Evolutionary conservation across 2,113 vertebrate genomes (phyloP).

Genomic region (Antechinus stuartii): DNA sequence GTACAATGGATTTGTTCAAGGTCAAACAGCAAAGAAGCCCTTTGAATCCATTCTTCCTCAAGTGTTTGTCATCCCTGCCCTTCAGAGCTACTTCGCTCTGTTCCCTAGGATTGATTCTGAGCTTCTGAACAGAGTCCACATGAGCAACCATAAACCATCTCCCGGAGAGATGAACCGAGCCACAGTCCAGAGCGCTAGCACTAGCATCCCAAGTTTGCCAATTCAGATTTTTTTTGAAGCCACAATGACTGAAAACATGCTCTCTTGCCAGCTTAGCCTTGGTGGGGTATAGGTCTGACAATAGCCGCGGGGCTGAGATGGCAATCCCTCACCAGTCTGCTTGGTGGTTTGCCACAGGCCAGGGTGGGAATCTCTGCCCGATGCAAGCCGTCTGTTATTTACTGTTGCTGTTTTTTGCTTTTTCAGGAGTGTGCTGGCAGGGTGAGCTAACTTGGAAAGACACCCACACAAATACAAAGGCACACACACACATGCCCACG

Average conservation of each 20-base stretch:
- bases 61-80: background rate
- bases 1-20: background rate
- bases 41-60: background rate
- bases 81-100: background rate
- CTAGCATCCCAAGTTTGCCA: background rate
- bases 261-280: background rate
- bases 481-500: no score
- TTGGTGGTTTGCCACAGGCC: background rate
- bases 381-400: background rate
- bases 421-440: background rate
- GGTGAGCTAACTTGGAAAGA: background rate
- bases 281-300: background rate
- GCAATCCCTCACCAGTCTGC: background rate
- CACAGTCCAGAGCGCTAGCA: background rate
- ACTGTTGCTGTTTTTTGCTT: background rate
- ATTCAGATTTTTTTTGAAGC: background rate
- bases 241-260: background rate
- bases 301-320: background rate
- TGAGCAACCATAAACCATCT: background rate
- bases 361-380: background rate
- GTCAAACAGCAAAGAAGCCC: background rate
- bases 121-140: background rate
- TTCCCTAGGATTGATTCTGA: background rate
- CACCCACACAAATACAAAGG: background rate
- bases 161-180: background rate